A percentile compares a stretch with the other conserved stretches of the same genome.
These are phyloP conservation scores for Augochlora pura DNA, from an alignment of 1,140 invertebrate species.

Conservation along the genomic window DNA sequence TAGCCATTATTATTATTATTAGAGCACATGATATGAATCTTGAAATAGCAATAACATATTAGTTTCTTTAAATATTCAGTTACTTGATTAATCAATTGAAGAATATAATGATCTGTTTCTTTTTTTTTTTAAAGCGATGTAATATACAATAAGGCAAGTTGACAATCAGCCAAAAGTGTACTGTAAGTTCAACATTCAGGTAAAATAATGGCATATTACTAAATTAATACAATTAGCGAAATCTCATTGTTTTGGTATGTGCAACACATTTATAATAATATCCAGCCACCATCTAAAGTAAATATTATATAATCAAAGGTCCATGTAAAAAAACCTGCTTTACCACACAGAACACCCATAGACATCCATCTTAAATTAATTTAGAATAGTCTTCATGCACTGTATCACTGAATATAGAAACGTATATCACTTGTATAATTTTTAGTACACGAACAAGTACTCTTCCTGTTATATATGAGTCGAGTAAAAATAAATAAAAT, in stretches of 20 bases:
- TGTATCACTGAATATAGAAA: conserved; percentile 11
- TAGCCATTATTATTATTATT: conserved; percentile 13
- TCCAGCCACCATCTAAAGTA: conserved; percentile 71
- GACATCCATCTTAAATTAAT: conserved; percentile 42
- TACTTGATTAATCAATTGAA: conserved; percentile 33
- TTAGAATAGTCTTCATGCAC: conserved; percentile 48
- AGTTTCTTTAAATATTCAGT: conserved; percentile 28
- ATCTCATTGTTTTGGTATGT: conserved; percentile 55
- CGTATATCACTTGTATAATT: conserved; percentile 7
- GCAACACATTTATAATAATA: conserved; percentile 63
- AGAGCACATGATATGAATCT: conserved; percentile 13
- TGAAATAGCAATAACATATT: neutral
- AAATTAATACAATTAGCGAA: conserved; percentile 60
- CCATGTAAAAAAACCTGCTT: conserved; percentile 21
- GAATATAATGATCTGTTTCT: conserved; percentile 64
- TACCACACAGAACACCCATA: conserved; percentile 50
- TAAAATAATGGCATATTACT: conserved; percentile 52
- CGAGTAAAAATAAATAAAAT: conserved; percentile 18
- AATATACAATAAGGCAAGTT: conserved; percentile 61
- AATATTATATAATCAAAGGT: conserved; percentile 46
- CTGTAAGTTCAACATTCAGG: conserved; percentile 59
- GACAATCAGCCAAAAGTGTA: conserved; percentile 70
- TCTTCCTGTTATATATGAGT: conserved; percentile 22
- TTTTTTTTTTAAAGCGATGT: conserved; percentile 45
- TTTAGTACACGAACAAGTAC: conserved; percentile 8